A percentile compares a stretch with the other conserved stretches of the same genome.
Evolutionary conservation across 2,888 invertebrate genomes (phyloP).

Genomic region (Orchesella flavescens): DNA sequence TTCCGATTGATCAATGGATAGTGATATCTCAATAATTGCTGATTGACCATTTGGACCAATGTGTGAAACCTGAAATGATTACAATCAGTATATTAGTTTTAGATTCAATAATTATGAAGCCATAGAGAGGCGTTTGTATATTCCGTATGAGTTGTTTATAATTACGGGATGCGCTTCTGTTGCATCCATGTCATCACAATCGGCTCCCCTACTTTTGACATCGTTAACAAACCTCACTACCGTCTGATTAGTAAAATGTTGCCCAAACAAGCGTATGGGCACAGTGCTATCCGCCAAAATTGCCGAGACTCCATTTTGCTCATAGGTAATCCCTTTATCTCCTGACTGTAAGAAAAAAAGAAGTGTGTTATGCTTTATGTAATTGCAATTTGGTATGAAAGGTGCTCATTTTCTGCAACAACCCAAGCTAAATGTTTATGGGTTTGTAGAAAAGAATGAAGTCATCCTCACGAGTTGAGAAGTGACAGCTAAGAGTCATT

Average conservation of each 20-base stretch:
- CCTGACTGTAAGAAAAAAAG: slow-evolving; percentile 55
- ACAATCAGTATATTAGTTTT: no score
- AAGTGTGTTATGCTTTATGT: background rate
- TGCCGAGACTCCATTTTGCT: slow-evolving; percentile 67
- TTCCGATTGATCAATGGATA: slow-evolving; percentile 64
- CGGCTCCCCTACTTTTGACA: slow-evolving; percentile 60
- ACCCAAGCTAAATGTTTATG: background rate
- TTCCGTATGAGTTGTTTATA: background rate
- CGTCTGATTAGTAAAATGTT: slow-evolving; percentile 69
- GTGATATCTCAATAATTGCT: slow-evolving; percentile 58
- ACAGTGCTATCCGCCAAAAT: slow-evolving; percentile 66
- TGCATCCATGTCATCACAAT: slow-evolving; percentile 67
- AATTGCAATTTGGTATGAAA: background rate
- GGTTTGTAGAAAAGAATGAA: background rate
- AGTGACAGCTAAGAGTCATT: background rate
- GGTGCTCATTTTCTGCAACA: no score
- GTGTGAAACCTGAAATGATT: slow-evolving; percentile 64
- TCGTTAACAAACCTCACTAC: slow-evolving; percentile 70
- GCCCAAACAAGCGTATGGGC: slow-evolving; percentile 68
- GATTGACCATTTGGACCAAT: slow-evolving; percentile 64
- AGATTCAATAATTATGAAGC: no score
- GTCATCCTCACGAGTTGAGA: background rate
- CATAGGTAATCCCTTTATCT: slow-evolving; percentile 69
- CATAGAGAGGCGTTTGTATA: background rate
- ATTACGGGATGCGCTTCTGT: slow-evolving; percentile 68